Evolutionary conservation across 2,797 vertebrate genomes (phyloP).

Genomic region (Streptopelia turtur): DNA sequence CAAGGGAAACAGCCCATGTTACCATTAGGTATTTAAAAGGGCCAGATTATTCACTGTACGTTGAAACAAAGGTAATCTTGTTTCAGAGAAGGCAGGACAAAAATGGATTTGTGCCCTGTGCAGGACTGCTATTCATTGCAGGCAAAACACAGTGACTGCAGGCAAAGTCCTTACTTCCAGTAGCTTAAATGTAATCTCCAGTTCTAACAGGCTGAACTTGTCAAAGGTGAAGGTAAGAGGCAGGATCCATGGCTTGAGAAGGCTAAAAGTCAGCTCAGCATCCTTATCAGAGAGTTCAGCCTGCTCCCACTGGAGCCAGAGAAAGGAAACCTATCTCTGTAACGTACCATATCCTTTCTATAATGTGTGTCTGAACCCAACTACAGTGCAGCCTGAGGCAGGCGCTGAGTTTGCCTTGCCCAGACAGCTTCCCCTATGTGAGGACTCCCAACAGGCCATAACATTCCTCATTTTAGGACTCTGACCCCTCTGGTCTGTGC

Average conservation of each 20-base stretch:
- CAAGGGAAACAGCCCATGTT: neutral
- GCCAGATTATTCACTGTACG: neutral
- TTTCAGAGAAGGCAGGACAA: neutral
- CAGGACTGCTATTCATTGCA: neutral
- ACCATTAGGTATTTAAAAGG: neutral
- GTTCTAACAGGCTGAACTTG: neutral
- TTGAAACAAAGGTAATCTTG: neutral
- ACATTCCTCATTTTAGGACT: neutral
- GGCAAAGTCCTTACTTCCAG: neutral
- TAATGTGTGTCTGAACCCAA: neutral
- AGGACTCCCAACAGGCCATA: neutral
- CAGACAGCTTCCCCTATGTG: neutral
- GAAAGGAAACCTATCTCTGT: neutral
- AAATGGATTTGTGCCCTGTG: neutral
- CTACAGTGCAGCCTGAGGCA: neutral
- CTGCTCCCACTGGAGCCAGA: neutral
- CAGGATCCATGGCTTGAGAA: neutral
- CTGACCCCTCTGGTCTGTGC: neutral
- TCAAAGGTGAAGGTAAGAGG: neutral
- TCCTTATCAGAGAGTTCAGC: neutral
- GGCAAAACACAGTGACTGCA: neutral
- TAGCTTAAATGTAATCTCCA: neutral
- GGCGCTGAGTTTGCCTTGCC: neutral
- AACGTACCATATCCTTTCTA: neutral
- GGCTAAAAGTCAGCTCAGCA: neutral